Base-by-base conservation (phyloP, 2,888 invertebrate species). In the Acrobasis repandana region DNA sequence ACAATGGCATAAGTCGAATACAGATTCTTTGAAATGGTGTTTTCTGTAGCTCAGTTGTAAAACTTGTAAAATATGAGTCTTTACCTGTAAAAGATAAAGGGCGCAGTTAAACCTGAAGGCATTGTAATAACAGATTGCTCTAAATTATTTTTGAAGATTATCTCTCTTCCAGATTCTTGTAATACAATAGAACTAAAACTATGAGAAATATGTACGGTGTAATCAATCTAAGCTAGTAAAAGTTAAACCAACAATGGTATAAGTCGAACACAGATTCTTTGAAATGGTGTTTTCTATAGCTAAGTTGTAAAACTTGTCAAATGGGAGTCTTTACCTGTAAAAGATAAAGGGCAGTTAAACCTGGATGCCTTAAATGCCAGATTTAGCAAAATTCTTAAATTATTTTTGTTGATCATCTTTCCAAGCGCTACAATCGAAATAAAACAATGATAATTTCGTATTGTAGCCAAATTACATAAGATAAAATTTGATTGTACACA, bases 401-500 rank as follows among this genome's bases (percentile, higher is more conserved):
- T 43, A 1, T 43, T n/a, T 14, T 43, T 43, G 43, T 10, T 3
- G 10, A 10, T 38, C 10, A 11, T 38, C 38, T 28, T 8, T 5
- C 28, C 28, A 28, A 28, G 28, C 28, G 28, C 28, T 28, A 2
- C 6, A 28, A 28, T 28, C 4, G 8, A 28, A 28, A 4, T 28
- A 6, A 28, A 28, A 28, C 28, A 28, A 28, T 28, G 28, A 28
- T 4, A 28, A 28, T 28, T 28, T 28, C 8, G 6, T 28, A 6
- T 28, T 5, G 28, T n/a, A n/a, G n/a, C n/a, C 28, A 2, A 10
- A 3, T 43, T 43, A 43, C 11, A 43, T 14, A n/a, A n/a, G 11
- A 14, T 4, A 28, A 50, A n/a, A 20, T 50, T 50, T 20, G 10
- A 61, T 92, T 77, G 69, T 70, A 68, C 87, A 57, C 93, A 97